A percentile compares a stretch with the other conserved stretches of the same genome.
These are phyloP conservation scores for Drosophila pseudoananassae DNA, from an alignment of 1,140 invertebrate genomes.

Conservation along the genomic window DNA sequence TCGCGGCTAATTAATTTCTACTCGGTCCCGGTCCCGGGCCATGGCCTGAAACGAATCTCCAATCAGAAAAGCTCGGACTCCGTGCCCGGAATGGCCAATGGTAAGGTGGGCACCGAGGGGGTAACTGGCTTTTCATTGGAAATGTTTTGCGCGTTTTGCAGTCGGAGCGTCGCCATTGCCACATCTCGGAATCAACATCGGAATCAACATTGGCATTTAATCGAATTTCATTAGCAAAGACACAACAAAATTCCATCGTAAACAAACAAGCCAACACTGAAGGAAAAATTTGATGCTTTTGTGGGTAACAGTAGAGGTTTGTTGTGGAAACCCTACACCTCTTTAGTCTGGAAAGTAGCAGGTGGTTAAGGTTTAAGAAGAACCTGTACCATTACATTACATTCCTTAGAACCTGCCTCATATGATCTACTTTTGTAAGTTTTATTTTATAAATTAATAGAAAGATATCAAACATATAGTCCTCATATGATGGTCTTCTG, in stretches of 20 bases:
- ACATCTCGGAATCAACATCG: not conserved
- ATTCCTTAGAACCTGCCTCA: too few relatives aligned
- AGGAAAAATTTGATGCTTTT: not conserved
- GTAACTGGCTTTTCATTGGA: conserved; percentile 64
- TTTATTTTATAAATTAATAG: too few relatives aligned
- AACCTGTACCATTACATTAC: too few relatives aligned
- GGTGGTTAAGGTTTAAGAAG: too few relatives aligned
- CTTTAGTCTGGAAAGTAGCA: too few relatives aligned
- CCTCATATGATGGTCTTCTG: too few relatives aligned
- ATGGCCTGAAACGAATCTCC: conserved; percentile 40
- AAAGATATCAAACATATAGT: too few relatives aligned
- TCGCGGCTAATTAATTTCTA: conserved; percentile 76
- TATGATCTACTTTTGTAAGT: too few relatives aligned
- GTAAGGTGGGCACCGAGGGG: not conserved
- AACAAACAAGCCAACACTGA: not conserved
- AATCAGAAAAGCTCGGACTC: conserved; percentile 61
- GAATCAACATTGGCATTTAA: not conserved
- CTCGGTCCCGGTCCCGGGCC: conserved; percentile 44
- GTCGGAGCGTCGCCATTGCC: conserved; percentile 24
- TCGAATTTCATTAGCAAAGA: conserved; percentile 37
- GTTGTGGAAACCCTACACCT: too few relatives aligned
- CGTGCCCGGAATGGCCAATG: conserved; percentile 66
- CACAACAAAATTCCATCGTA: not conserved
- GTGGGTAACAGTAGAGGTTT: too few relatives aligned
- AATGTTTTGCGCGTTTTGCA: conserved; percentile 65